Conservation (phyloP, 2,113 vertebrate species). For the Willisornis vidua region DNA sequence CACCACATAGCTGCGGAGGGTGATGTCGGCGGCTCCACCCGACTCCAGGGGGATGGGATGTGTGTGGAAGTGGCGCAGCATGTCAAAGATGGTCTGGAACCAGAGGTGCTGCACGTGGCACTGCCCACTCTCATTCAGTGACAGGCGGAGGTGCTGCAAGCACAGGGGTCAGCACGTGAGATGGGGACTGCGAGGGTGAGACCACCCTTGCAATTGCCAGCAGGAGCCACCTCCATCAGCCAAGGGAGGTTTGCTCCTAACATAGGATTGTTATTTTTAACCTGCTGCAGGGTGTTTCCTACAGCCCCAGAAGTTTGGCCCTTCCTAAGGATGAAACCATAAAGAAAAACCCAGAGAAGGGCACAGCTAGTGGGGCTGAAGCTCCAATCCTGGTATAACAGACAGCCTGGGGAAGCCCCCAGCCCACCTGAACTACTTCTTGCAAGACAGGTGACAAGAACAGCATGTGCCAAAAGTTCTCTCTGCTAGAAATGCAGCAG, state of each 20-base stretch:
- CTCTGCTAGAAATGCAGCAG: not conserved
- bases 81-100: conserved; percentile 97
- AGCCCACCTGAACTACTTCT: not conserved
- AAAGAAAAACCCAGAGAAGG: not conserved
- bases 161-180: not conserved
- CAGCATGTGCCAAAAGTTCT: not conserved
- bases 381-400: not conserved
- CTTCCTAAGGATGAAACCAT: not conserved
- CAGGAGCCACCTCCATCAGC: not conserved
- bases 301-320: not conserved
- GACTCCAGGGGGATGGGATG: conserved; percentile 97
- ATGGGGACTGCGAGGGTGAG: not conserved
- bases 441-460: not conserved
- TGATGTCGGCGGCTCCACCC: conserved; percentile 93
- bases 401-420: not conserved
- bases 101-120: conserved; percentile 98
- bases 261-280: fast-evolving
- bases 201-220: not conserved
- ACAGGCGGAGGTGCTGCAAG: conserved; percentile 92
- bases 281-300: not conserved
- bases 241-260: not conserved
- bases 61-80: conserved; percentile 95
- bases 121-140: conserved; percentile 92
- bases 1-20: conserved; percentile 90
- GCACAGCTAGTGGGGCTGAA: fast-evolving